Percentiles rank a stretch among this genome's conserved stretches.
phyloP scores from a whole-genome alignment of 2,113 vertebrate species.

The Clinocottus analis region DNA sequence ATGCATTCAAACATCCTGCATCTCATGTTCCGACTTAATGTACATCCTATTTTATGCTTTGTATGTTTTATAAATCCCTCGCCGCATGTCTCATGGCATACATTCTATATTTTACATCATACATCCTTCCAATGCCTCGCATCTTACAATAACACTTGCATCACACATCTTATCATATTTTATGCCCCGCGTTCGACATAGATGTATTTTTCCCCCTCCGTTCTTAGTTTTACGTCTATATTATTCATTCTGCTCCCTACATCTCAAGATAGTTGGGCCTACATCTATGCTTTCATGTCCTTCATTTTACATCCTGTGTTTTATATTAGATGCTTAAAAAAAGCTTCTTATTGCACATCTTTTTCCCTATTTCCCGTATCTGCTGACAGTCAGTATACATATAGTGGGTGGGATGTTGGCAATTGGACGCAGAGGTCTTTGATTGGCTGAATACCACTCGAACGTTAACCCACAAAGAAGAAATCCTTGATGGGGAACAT shows the following conservation, averaged over 20 bases:
- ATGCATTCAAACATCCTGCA: not conserved
- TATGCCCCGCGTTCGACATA: not conserved
- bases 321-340: conserved; percentile 1
- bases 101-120: not conserved
- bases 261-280: not conserved
- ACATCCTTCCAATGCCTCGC: not conserved
- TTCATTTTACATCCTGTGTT: not conserved
- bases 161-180: not conserved
- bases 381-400: not conserved
- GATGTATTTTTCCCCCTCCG: not conserved
- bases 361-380: not conserved
- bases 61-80: not conserved
- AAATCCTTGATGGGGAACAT: conserved; percentile 36
- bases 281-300: not conserved
- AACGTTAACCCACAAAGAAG: conserved; percentile 26
- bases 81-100: not conserved
- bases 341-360: not conserved
- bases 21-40: not conserved
- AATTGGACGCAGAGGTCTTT: conserved; percentile 15
- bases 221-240: not conserved
- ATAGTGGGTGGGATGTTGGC: not conserved
- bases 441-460: conserved; percentile 7
- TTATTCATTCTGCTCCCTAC: not conserved
- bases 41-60: not conserved
- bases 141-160: not conserved